Conservation (phyloP, 2,888 invertebrate genomes). For the Plemyria rubiginata region DNA sequence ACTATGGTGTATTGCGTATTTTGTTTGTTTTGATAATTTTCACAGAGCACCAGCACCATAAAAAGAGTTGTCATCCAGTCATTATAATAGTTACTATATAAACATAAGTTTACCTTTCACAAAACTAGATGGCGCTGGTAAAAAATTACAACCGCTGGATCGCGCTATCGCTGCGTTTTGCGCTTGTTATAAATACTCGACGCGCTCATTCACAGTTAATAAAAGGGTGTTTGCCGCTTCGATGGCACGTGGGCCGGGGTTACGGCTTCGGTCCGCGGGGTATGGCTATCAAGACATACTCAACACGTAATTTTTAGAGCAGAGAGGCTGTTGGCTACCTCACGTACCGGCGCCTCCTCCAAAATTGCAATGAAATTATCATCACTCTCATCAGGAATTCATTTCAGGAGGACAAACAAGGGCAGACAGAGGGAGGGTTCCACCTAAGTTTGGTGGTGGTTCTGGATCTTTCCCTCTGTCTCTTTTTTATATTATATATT, state of each 20-base stretch:
- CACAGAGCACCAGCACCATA: too few relatives aligned
- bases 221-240: constrained; percentile 91
- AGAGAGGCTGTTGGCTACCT: constrained; percentile 90
- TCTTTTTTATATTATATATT: too few relatives aligned
- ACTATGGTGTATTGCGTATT: too few relatives aligned
- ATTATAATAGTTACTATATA: neutral
- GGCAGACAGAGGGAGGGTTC: too few relatives aligned
- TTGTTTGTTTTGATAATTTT: too few relatives aligned
- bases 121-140: constrained; percentile 20
- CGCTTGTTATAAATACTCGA: neutral
- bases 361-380: too few relatives aligned
- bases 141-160: constrained; percentile 1
- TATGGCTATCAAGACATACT: constrained; percentile 95
- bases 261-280: constrained; percentile 85
- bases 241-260: constrained; percentile 86
- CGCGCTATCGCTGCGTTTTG: constrained; percentile 27
- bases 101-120: constrained; percentile 1
- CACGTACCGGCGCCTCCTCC: constrained; percentile 87
- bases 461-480: too few relatives aligned
- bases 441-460: too few relatives aligned
- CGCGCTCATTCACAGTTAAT: constrained; percentile 6
- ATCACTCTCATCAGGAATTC: too few relatives aligned
- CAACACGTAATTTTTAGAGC: constrained; percentile 91
- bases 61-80: neutral
- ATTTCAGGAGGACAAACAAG: too few relatives aligned